phyloP scores from a whole-genome alignment of 2,113 vertebrate species.

The Stegostoma tigrinum region DNA sequence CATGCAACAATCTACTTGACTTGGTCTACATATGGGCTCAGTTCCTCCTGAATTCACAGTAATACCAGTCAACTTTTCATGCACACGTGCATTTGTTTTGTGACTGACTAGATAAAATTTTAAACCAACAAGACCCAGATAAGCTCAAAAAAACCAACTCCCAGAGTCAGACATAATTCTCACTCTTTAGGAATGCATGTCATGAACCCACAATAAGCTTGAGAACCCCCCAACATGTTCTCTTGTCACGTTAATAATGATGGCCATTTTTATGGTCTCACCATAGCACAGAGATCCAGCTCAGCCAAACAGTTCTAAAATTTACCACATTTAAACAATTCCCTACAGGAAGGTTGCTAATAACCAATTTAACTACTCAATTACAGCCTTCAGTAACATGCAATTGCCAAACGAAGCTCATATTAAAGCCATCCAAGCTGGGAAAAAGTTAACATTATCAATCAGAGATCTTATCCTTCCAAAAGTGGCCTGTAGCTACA shows the following conservation, averaged over 20 bases:
- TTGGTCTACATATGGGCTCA: background rate
- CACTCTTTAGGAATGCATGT: background rate
- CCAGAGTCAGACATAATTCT: background rate
- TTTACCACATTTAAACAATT: conserved; percentile 7
- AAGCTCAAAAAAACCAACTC: conserved; percentile 8
- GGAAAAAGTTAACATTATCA: background rate
- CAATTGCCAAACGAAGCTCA: background rate
- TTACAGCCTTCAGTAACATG: conserved; percentile 10
- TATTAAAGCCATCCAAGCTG: background rate
- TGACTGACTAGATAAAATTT: conserved; percentile 21
- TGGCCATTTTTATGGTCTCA: background rate
- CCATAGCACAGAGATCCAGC: background rate
- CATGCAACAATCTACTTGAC: background rate
- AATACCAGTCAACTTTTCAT: conserved; percentile 11
- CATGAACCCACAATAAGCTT: background rate
- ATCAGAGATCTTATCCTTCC: background rate
- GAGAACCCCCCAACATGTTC: background rate
- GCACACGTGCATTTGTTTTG: conserved; percentile 27
- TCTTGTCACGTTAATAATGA: background rate
- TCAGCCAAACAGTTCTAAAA: background rate
- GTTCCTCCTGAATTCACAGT: background rate
- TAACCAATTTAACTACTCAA: background rate
- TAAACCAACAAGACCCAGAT: background rate
- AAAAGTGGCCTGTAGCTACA: background rate
- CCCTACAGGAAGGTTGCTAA: background rate